Evolutionary conservation across 2,113 vertebrate genomes (phyloP).

Genomic region (Salvelinus sp.): DNA sequence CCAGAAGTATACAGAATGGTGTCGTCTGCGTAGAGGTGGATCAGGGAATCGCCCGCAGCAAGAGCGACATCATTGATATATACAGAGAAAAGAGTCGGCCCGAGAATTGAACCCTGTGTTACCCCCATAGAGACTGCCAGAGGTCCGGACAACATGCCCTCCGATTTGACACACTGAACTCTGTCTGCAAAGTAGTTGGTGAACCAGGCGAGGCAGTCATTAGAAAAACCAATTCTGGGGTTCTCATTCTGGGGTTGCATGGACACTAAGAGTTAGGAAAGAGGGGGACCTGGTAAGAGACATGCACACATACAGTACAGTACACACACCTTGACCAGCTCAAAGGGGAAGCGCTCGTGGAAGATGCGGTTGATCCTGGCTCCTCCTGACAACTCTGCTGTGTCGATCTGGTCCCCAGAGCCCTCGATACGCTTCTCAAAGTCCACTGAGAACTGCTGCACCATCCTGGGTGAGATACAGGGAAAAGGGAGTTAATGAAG

Average conservation of each 20-base stretch:
- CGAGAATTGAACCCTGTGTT: too few species aligned
- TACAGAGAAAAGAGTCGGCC: too few species aligned
- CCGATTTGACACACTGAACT: too few species aligned
- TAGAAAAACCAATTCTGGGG: too few species aligned
- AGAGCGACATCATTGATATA: too few species aligned
- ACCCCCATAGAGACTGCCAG: too few species aligned
- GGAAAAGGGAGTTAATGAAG: neutral
- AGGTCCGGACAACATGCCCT: too few species aligned
- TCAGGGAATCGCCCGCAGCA: too few species aligned
- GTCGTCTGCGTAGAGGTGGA: too few species aligned
- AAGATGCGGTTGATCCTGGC: constrained; percentile 98
- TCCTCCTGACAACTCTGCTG: constrained; percentile 93
- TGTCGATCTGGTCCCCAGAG: constrained; percentile 97
- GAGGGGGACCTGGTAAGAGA: neutral
- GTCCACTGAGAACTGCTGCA: constrained; percentile 98
- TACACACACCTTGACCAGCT: constrained; percentile 87
- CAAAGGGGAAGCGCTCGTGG: constrained; percentile 98
- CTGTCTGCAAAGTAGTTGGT: too few species aligned
- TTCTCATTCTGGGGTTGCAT: constrained; percentile 13
- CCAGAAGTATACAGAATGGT: too few species aligned
- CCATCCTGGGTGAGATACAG: constrained; percentile 81
- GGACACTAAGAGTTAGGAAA: constrained; percentile 22
- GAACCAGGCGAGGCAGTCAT: too few species aligned
- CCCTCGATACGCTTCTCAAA: constrained; percentile 98
- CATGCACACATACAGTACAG: neutral